Evolutionary conservation across 1,140 invertebrate genomes (phyloP).

Genomic region (Trichonephila clavipes): DNA sequence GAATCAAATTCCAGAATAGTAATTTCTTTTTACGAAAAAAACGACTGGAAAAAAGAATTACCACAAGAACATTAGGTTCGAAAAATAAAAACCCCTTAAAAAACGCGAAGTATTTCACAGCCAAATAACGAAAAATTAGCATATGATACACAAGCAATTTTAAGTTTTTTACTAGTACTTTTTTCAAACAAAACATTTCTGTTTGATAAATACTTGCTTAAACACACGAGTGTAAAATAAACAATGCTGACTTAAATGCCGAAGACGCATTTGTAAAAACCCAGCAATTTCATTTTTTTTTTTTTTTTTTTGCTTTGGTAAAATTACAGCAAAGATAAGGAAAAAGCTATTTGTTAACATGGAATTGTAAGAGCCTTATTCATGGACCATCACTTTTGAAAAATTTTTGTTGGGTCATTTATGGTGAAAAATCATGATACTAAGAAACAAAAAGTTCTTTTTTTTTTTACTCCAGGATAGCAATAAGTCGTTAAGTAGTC

Average conservation of each 20-base stretch:
- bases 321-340: not conserved
- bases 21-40: too few species aligned
- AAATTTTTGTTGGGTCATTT: slow-evolving; percentile 30
- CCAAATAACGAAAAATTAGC: too few species aligned
- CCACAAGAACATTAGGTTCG: too few species aligned
- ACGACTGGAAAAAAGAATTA: too few species aligned
- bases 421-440: not conserved
- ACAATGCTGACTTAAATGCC: not conserved
- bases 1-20: too few species aligned
- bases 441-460: not conserved
- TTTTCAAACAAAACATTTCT: not conserved
- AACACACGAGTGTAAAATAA: not conserved
- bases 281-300: not conserved
- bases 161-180: not conserved
- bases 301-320: not conserved
- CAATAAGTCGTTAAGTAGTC: slow-evolving; percentile 21
- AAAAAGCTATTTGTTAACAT: not conserved
- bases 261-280: not conserved
- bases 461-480: not conserved
- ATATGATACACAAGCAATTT: not conserved
- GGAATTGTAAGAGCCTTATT: not conserved
- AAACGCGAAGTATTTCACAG: too few species aligned
- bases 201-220: not conserved
- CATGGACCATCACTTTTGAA: not conserved
- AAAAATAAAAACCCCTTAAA: too few species aligned